Evolutionary conservation across 2,113 vertebrate species (phyloP).

Genomic region (Saimiri boliviensis): DNA sequence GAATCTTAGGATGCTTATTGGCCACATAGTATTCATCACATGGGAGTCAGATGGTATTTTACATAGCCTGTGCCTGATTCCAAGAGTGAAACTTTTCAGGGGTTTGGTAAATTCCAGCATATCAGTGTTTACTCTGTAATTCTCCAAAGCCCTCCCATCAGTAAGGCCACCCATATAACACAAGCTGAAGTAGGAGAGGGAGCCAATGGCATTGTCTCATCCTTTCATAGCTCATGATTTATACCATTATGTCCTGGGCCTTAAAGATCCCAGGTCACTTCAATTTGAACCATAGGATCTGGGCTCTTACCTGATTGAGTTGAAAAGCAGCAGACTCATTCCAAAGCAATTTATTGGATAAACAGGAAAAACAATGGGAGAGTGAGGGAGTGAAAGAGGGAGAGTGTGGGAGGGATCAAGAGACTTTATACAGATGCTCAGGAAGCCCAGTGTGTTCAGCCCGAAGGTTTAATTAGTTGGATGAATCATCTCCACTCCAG

Average conservation of each 20-base stretch:
- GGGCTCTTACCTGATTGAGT: neutral
- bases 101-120: neutral
- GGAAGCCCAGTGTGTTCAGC: neutral
- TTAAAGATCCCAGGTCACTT: neutral
- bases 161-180: neutral
- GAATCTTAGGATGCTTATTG: neutral
- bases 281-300: neutral
- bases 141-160: neutral
- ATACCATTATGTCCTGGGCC: neutral
- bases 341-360: neutral
- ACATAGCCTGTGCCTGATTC: neutral
- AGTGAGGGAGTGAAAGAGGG: neutral
- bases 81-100: neutral
- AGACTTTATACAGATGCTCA: neutral
- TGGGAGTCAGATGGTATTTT: conserved; percentile 1
- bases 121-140: neutral
- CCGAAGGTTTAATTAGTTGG: conserved; percentile 17
- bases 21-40: neutral
- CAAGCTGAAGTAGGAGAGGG: neutral
- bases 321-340: conserved; percentile 37
- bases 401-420: neutral
- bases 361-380: neutral
- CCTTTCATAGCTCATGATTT: neutral
- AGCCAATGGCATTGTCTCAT: neutral
- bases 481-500: conserved; percentile 34